These are phyloP conservation scores for Sanderia malayensis DNA, from an alignment of 30 jellyfish, hydroid and myxozoan genomes.

Conservation along the genomic window DNA sequence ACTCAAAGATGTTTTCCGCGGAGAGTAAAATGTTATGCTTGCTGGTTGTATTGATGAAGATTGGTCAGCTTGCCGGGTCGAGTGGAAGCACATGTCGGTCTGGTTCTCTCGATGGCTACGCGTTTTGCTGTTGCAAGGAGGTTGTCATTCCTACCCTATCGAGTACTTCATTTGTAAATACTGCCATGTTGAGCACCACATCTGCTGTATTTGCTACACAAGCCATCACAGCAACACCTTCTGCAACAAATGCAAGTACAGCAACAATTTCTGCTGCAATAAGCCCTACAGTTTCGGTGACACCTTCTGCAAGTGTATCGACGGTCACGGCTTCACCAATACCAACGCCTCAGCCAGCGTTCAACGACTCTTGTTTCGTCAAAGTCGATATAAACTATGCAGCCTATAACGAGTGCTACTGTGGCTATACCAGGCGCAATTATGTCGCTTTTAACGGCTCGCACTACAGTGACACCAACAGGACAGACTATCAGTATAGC, in stretches of 20 bases:
- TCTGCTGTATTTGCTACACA: too few relatives aligned
- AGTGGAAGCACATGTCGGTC: too few relatives aligned
- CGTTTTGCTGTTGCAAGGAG: constrained; percentile 56
- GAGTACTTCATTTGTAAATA: background rate
- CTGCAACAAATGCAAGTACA: background rate
- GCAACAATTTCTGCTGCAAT: background rate
- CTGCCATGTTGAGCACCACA: too few relatives aligned
- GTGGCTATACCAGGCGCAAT: constrained; percentile 34
- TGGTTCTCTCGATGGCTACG: constrained; percentile 17
- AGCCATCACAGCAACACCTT: constrained; percentile 1
- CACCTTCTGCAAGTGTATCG: background rate
- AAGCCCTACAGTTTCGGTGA: background rate
- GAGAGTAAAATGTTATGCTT: too few relatives aligned
- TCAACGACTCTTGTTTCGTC: constrained; percentile 31
- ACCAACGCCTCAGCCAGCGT: constrained; percentile 32
- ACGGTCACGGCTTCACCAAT: background rate
- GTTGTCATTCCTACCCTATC: background rate
- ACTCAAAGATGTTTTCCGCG: too few relatives aligned
- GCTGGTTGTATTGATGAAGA: too few relatives aligned
- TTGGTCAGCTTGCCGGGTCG: too few relatives aligned
- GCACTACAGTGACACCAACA: constrained; percentile 19
- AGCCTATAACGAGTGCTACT: constrained; percentile 47
- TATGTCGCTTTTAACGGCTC: constrained; percentile 42
- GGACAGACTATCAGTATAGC: constrained; percentile 18
- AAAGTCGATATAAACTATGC: constrained; percentile 21